phyloP scores from a whole-genome alignment of 2,113 vertebrate genomes.

The Panthera tigris region DNA sequence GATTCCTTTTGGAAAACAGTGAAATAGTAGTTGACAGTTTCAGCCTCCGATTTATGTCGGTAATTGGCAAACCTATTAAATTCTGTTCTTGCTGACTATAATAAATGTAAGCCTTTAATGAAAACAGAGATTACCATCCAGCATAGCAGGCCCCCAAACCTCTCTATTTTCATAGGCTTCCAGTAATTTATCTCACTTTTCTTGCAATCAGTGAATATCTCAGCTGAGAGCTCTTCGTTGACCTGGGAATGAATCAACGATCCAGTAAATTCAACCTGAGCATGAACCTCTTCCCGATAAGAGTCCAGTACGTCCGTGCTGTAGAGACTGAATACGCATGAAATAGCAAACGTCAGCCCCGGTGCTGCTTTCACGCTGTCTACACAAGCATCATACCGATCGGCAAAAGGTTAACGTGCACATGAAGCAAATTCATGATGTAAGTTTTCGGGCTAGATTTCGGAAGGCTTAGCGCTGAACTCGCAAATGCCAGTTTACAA shows the following conservation, averaged over 20 bases:
- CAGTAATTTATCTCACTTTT: conserved; percentile 5
- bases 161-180: not conserved
- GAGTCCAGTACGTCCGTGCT: not conserved
- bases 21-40: not conserved
- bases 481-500: not conserved
- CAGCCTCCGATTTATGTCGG: not conserved
- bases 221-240: not conserved
- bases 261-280: not conserved
- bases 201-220: conserved; percentile 9
- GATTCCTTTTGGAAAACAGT: not conserved
- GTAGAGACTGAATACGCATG: not conserved
- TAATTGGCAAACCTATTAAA: not conserved
- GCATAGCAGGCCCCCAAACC: not conserved
- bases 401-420: not conserved
- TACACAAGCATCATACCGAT: not conserved
- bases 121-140: conserved; percentile 3
- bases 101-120: conserved; percentile 36
- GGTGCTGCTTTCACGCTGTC: not conserved
- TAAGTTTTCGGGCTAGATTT: not conserved
- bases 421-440: not conserved
- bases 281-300: not conserved
- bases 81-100: conserved; percentile 44
- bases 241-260: not conserved
- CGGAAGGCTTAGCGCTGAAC: not conserved
- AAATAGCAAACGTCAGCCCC: not conserved